These are phyloP conservation scores for Drosophila pegasa DNA, from an alignment of 2,888 invertebrate species.

Conservation along the genomic window DNA sequence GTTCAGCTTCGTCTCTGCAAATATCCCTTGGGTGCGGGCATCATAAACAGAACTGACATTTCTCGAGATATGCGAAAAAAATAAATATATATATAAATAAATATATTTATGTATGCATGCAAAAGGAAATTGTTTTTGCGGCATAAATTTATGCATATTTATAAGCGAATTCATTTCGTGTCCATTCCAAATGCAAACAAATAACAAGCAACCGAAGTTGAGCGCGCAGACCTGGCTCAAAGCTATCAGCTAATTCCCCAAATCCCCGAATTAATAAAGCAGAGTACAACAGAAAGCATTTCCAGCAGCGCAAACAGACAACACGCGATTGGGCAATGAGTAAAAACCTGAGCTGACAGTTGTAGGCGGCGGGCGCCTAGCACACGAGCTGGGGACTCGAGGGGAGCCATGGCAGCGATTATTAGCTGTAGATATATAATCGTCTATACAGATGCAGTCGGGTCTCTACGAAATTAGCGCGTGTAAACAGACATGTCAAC, in stretches of 20 bases:
- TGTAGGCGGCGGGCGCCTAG: constrained; percentile 30
- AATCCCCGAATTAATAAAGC: constrained; percentile 80
- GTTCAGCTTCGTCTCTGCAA: constrained; percentile 50
- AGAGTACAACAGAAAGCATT: constrained; percentile 55
- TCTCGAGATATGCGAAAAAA: constrained; percentile 39
- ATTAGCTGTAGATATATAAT: constrained; percentile 46
- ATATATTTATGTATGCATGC: constrained; percentile 11
- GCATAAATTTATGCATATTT: constrained; percentile 78
- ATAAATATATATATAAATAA: not conserved
- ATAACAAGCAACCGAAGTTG: constrained; percentile 47
- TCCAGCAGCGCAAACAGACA: constrained; percentile 28
- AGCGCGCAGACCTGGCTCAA: constrained; percentile 33
- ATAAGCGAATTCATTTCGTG: constrained; percentile 68
- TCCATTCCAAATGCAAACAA: constrained; percentile 80
- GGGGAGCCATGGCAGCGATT: constrained; percentile 13
- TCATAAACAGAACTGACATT: constrained; percentile 58
- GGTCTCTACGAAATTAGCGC: constrained; percentile 61
- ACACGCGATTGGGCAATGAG: constrained; percentile 61
- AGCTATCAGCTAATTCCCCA: constrained; percentile 75
- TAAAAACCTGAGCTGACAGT: constrained; percentile 48
- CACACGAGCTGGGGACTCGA: constrained; percentile 22
- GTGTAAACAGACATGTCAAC: constrained; percentile 78
- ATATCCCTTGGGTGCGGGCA: constrained; percentile 46
- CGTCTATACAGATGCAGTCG: constrained; percentile 19
- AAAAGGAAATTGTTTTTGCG: constrained; percentile 36